A percentile compares a stretch with the other conserved stretches of the same genome.
phyloP scores from a whole-genome alignment of 2,888 invertebrate genomes.

The Perizoma affinitatum region DNA sequence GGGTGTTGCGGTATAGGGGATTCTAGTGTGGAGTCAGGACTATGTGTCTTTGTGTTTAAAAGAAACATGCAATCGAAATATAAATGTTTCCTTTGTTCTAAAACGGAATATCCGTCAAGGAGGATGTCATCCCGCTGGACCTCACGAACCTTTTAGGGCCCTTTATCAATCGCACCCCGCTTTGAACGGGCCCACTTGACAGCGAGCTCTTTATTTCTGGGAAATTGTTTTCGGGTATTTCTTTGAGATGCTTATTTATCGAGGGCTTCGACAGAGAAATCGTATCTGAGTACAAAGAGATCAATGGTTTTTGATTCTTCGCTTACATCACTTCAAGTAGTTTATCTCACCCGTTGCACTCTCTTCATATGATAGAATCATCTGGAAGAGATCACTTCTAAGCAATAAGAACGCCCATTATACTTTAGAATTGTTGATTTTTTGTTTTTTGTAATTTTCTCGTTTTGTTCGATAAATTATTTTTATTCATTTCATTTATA shows the following conservation, averaged over 20 bases:
- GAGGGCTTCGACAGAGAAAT: slow-evolving; percentile 6
- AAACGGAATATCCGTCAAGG: slow-evolving; percentile 31
- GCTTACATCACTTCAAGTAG: no score
- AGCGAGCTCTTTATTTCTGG: slow-evolving; percentile 30
- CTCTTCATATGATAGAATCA: no score
- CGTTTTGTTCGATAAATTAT: no score
- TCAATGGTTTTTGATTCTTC: neutral
- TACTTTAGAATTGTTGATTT: no score
- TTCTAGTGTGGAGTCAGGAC: no score
- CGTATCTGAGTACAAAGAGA: neutral
- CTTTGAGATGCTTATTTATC: slow-evolving; percentile 24
- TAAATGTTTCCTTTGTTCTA: slow-evolving; percentile 23
- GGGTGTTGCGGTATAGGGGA: no score
- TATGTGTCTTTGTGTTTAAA: neutral
- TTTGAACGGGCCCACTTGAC: slow-evolving; percentile 60
- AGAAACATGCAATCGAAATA: slow-evolving; percentile 14
- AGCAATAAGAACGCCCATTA: no score
- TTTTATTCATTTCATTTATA: no score
- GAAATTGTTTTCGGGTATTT: slow-evolving; percentile 29
- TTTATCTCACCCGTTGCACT: no score
- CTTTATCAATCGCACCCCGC: slow-evolving; percentile 67
- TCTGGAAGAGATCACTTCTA: no score
- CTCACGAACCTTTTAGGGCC: slow-evolving; percentile 38
- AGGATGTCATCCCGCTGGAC: slow-evolving; percentile 29
- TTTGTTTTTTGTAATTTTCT: no score